Base-by-base conservation (phyloP, 2,797 vertebrate genomes). In the Enteromius afrohamiltoni region DNA sequence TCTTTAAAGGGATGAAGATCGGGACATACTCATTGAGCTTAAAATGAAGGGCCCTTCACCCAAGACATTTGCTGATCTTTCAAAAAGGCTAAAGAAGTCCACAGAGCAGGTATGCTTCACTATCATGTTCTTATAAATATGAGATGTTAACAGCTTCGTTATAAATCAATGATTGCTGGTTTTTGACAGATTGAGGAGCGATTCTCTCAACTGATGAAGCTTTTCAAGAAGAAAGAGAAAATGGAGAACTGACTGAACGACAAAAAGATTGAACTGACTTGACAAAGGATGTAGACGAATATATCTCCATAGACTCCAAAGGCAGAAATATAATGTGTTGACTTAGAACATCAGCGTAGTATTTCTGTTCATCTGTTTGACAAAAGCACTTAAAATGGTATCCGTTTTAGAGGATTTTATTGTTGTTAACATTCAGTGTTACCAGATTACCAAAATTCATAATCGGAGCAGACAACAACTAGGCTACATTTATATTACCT, bases 171-270 rank as follows among this genome's bases (percentile, higher is more conserved):
- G 0, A 60, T 31, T 82, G 64, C 23, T 73, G 6, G 76, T 65
- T 83, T 88, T 76, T 88, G 58, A 82, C 90, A 98, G 98, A 95
- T 99, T 87, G 96, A 96, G 85, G 95, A 98, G 89, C 95, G 97
- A 86, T 98, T 99, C 89, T 90, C 95, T 87, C 97, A 98, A 83
- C 94, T 99, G 86, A 95, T 98, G 96, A 98, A 98, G 92, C 93
- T 99, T 67, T 98, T 97, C 91, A 98, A 98, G 95, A 98, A 97
- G 93, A 96, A 95, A 85, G 97, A 93, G 88, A 93, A 94, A 94
- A 93, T 95, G 96, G 95, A 94, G 42, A 53, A 67, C 82, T 91
- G 86, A 90, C 42, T 23, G 16, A 31, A 42, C 1, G 21, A 78
- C 40, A 60, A 55, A 11, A 2, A 58, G 6, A 4, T 42, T 74